A percentile compares a stretch with the other conserved stretches of the same genome.
These are phyloP conservation scores for Pelmatolapia mariae DNA, from an alignment of 2,113 vertebrate species.

Conservation along the genomic window DNA sequence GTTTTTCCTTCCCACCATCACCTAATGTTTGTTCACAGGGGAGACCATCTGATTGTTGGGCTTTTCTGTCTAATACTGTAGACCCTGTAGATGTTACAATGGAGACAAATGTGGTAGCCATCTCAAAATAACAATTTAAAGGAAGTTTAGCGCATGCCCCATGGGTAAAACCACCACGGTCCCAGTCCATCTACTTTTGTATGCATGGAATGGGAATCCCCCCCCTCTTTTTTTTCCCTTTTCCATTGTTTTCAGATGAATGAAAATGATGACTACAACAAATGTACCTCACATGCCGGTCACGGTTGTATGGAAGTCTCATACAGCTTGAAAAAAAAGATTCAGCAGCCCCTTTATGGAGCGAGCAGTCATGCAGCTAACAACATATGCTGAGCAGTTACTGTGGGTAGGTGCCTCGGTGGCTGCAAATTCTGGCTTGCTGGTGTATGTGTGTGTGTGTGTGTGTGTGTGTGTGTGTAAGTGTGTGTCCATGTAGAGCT, in stretches of 20 bases:
- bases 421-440: constrained; percentile 28
- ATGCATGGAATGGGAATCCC: not conserved
- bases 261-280: not conserved
- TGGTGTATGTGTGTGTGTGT: not conserved
- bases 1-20: not conserved
- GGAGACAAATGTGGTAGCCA: not conserved
- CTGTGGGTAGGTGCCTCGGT: constrained; percentile 56
- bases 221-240: not conserved
- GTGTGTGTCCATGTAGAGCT: not conserved
- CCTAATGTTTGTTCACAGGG: not conserved
- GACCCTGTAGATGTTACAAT: not conserved
- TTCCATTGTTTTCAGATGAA: not conserved
- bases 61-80: not conserved
- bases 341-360: constrained; percentile 41
- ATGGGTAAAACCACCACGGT: not conserved
- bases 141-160: not conserved
- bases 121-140: not conserved
- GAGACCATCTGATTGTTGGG: not conserved
- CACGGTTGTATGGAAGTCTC: constrained; percentile 7
- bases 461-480: not conserved
- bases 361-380: constrained; percentile 45
- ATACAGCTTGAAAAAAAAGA: constrained; percentile 1
- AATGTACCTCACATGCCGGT: constrained; percentile 1
- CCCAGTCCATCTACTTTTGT: not conserved
- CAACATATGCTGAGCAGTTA: constrained; percentile 52